A percentile compares a stretch with the other conserved stretches of the same genome.
Evolutionary conservation across 2,797 vertebrate species (phyloP).

Genomic region (Bradypodion ventrale): DNA sequence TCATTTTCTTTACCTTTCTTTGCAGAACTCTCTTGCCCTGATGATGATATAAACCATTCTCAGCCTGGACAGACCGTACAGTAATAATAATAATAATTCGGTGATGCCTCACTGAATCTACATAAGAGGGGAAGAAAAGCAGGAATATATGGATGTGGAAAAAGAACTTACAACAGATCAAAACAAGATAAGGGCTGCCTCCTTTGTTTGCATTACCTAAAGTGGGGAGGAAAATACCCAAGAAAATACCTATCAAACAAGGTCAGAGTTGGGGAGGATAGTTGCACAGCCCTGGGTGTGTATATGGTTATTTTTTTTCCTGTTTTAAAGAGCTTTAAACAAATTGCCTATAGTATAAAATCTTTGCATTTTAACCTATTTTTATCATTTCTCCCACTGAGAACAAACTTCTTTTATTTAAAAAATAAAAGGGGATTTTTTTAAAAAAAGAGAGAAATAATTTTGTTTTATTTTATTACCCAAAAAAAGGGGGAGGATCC

Average conservation of each 20-base stretch:
- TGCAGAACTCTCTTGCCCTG: neutral
- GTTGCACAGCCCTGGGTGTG: neutral
- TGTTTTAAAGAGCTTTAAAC: neutral
- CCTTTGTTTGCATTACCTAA: neutral
- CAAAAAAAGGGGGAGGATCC: fast-evolving
- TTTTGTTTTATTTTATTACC: neutral
- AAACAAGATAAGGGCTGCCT: neutral
- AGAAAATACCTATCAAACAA: neutral
- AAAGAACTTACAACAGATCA: neutral
- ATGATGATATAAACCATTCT: neutral
- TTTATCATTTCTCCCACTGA: neutral
- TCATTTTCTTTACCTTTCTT: neutral
- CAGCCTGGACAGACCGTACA: too few species aligned
- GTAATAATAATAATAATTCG: neutral
- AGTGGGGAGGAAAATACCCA: neutral
- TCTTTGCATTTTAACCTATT: neutral
- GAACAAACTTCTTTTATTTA: neutral
- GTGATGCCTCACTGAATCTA: neutral
- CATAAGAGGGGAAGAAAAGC: neutral
- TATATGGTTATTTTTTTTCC: neutral
- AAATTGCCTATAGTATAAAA: neutral
- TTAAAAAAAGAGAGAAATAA: neutral
- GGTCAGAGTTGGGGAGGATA: neutral
- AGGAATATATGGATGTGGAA: neutral
- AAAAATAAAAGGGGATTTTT: neutral